Base-by-base conservation (phyloP, 2,888 invertebrate genomes). In the Panzeria rudis region DNA sequence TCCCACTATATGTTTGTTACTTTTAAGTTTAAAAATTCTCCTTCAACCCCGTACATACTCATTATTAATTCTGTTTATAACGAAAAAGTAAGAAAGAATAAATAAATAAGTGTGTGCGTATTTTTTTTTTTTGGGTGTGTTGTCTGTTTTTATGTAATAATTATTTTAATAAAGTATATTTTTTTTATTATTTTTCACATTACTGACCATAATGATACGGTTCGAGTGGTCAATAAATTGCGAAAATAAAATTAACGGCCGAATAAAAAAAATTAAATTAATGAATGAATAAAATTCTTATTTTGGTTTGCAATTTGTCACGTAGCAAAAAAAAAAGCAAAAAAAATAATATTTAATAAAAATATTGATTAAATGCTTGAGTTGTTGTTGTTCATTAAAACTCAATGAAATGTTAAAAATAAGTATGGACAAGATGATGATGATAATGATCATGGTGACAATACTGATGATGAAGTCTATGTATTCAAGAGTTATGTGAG, bases 281-380 rank as follows among this genome's bases (percentile, higher is more conserved):
- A 72, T 64, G 61, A 78, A 69, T 69, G 68, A 77, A 69, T 69
- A 38, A 77, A 77, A 47, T 59, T 68, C 9, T 56, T 69, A 20
- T 32, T 75, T 75, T 17, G 50, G 64, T 59, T 62, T 56, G 56
- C 66, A 66, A 59, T 50, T 59, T 68, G 64, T 52, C 71, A 83
- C 77, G 83, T 66, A 66, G 20, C 29, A 59, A 80, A 69, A 75
- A 25, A 38, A 61, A 64, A 13, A 66, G n/a, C 29, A 59, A 73
- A 75, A 75, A 25, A 38, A 61, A 64, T 6, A 6, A 38, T 83
- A 56, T 76, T 83, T 77, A 83, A 83, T 72, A 17, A 77, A 32
- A 59, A 50, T 77, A 61, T 68, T 73, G 29, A 59, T 73, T 56
- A 71, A 80, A 59, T 62, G 35, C 17, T 20, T 76, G 54, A 41